These are phyloP conservation scores for Lordiphosa andalusiaca DNA, from an alignment of 2,888 invertebrate species.

Conservation along the genomic window DNA sequence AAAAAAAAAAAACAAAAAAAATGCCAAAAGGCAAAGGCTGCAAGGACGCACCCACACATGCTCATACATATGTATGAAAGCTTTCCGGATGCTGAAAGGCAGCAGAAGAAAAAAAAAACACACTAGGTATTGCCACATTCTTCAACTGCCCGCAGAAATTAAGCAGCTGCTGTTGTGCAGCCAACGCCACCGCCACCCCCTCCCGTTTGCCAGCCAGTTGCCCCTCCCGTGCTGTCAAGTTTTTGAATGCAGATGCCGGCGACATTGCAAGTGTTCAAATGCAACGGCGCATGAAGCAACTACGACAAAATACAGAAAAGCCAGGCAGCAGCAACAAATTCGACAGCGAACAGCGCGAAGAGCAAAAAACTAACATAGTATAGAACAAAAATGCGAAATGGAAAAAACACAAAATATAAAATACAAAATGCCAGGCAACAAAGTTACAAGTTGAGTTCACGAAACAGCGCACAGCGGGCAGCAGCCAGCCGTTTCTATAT, in stretches of 20 bases:
- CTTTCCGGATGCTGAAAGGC: slow-evolving; percentile 9
- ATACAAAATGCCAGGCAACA: slow-evolving; percentile 34
- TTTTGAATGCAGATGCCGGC: slow-evolving; percentile 42
- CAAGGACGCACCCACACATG: background rate
- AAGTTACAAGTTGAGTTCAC: slow-evolving; percentile 46
- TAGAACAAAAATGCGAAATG: background rate
- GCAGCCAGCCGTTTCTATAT: slow-evolving; percentile 10
- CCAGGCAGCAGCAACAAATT: slow-evolving; percentile 41
- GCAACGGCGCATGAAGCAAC: slow-evolving; percentile 64
- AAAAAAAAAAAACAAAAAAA: too few relatives aligned
- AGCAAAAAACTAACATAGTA: slow-evolving; percentile 5
- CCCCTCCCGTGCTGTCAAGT: slow-evolving; percentile 5
- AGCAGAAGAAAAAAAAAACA: background rate
- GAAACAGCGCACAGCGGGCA: slow-evolving; percentile 28
- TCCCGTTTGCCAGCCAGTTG: background rate
- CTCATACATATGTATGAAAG: slow-evolving; percentile 2
- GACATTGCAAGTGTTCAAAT: slow-evolving; percentile 59
- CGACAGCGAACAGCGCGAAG: slow-evolving; percentile 32
- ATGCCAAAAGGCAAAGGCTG: background rate
- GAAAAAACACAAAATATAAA: slow-evolving; percentile 17
- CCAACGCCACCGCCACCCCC: background rate
- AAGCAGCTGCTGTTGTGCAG: slow-evolving; percentile 20
- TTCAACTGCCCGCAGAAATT: slow-evolving; percentile 33
- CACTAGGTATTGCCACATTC: slow-evolving; percentile 6
- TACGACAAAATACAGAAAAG: slow-evolving; percentile 46